Evolutionary conservation across 2,888 invertebrate genomes (phyloP).

Genomic region (Meandrusa payeni): DNA sequence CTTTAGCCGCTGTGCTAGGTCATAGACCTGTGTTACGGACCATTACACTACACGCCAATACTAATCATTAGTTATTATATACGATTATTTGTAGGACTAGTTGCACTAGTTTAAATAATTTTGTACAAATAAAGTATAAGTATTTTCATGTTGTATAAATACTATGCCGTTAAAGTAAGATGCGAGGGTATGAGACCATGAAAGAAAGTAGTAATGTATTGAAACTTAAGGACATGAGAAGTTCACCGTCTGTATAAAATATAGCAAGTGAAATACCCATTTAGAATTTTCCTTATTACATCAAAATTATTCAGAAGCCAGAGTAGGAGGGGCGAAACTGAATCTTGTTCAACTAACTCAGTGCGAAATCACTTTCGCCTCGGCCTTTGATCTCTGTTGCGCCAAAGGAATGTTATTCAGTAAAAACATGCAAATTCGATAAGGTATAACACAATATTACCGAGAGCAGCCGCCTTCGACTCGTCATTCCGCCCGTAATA

Average conservation of each 20-base stretch:
- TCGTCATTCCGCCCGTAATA: constrained; percentile 44
- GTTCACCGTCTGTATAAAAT: constrained; percentile 38
- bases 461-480: constrained; percentile 53
- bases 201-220: no score
- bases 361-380: constrained; percentile 79
- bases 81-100: no score
- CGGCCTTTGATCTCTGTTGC: constrained; percentile 76
- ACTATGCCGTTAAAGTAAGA: no score
- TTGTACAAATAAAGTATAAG: no score
- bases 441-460: constrained; percentile 80
- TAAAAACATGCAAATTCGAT: constrained; percentile 82
- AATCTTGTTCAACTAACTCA: constrained; percentile 79
- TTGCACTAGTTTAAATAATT: no score
- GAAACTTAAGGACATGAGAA: no score
- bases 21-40: no score
- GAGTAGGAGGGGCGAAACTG: constrained; percentile 63
- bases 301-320: constrained; percentile 74
- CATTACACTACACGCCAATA: no score
- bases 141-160: no score
- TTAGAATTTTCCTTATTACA: constrained; percentile 75
- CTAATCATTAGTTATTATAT: no score
- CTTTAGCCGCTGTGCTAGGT: no score
- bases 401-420: constrained; percentile 80
- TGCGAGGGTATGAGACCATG: no score
- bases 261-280: constrained; percentile 63